Percentiles rank a stretch among this genome's conserved stretches.
phyloP scores from a whole-genome alignment of 2,113 vertebrate species.

The Capreolus pygargus region DNA sequence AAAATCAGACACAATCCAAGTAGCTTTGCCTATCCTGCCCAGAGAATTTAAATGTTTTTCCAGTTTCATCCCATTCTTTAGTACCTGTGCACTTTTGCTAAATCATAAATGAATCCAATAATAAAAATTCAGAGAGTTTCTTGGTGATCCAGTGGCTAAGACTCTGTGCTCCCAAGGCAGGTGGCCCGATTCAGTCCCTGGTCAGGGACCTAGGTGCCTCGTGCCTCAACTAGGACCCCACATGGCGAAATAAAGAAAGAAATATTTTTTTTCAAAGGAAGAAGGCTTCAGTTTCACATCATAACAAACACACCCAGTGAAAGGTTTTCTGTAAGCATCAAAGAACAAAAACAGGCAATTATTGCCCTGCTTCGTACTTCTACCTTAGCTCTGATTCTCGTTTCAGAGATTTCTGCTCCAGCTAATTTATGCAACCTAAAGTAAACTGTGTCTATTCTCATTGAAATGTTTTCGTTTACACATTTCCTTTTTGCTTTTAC shows the following conservation, averaged over 20 bases:
- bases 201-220: background rate
- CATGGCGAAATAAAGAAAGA: background rate
- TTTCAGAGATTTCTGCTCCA: background rate
- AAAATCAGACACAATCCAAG: background rate
- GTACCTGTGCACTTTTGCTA: background rate
- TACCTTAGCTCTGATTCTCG: fast-evolving
- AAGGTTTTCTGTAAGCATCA: background rate
- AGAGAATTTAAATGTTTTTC: background rate
- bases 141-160: background rate
- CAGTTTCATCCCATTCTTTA: background rate
- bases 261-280: background rate
- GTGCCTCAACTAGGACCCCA: background rate
- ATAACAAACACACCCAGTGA: fast-evolving
- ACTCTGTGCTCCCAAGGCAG: background rate
- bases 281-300: background rate
- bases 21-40: fast-evolving
- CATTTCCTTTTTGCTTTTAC: background rate
- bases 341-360: background rate
- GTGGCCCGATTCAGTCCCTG: background rate
- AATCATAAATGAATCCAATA: fast-evolving
- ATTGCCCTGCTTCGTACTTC: background rate
- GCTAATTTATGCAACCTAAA: background rate
- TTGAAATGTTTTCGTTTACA: background rate
- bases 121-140: background rate
- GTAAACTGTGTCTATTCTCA: background rate